A percentile compares a stretch with the other conserved stretches of the same genome.
Conservation (phyloP, 2,797 vertebrate species). For the Eulemur mongoz region DNA sequence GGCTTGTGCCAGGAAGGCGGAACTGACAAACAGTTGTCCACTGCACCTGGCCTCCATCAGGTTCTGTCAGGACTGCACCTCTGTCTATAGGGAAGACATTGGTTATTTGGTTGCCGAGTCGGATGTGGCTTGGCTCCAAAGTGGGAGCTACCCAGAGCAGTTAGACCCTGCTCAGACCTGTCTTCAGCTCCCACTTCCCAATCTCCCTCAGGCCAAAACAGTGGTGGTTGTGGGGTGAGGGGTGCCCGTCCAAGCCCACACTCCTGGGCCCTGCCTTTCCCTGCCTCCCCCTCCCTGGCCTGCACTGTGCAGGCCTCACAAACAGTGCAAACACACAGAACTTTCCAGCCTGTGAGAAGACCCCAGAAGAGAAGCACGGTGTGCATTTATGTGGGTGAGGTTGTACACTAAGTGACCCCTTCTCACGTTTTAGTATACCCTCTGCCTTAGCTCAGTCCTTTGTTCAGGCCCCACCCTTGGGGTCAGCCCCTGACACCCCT, state of each 20-base stretch:
- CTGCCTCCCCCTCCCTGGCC: background rate
- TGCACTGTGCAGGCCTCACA: background rate
- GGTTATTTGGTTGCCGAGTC: conserved; percentile 5
- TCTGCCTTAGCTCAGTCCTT: background rate
- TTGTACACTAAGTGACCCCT: background rate
- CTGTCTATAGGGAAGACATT: background rate
- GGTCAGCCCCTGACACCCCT: background rate
- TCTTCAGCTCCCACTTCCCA: background rate
- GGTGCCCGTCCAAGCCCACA: background rate
- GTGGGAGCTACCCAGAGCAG: background rate
- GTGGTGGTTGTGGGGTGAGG: background rate
- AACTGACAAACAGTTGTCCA: background rate
- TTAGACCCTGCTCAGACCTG: conserved; percentile 59
- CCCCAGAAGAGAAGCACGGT: background rate
- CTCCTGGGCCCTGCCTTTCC: background rate
- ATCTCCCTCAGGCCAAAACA: background rate
- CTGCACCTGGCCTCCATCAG: background rate
- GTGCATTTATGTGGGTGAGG: background rate
- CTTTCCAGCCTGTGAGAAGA: background rate
- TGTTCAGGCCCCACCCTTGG: background rate
- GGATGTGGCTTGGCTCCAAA: conserved; percentile 45
- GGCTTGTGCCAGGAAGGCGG: background rate
- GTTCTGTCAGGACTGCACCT: background rate
- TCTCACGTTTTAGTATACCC: background rate
- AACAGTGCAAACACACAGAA: background rate